Evolutionary conservation across 2,888 invertebrate species (phyloP).

Genomic region (Eucriotettix oculatus): DNA sequence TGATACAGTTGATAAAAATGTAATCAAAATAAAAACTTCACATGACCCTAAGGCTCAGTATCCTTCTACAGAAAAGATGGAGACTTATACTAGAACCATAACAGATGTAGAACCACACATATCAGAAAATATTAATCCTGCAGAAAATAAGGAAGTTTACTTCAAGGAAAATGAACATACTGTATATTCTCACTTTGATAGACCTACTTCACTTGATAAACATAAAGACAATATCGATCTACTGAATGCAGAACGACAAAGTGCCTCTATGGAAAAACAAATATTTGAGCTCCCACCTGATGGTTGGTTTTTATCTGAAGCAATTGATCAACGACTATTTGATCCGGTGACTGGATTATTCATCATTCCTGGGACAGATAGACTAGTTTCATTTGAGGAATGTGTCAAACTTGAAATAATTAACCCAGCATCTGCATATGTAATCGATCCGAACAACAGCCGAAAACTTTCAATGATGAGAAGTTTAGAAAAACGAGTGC

Average conservation of each 20-base stretch:
- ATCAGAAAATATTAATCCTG: not conserved
- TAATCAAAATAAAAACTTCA: too few species aligned
- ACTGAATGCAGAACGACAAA: conserved; percentile 29
- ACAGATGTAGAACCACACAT: too few species aligned
- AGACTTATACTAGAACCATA: too few species aligned
- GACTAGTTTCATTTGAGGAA: conserved; percentile 69
- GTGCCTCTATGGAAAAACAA: conserved; percentile 39
- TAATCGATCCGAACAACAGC: conserved; percentile 58
- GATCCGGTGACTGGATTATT: conserved; percentile 72
- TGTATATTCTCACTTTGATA: too few species aligned
- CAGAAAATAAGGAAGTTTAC: not conserved
- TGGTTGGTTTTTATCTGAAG: conserved; percentile 70
- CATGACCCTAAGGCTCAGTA: too few species aligned
- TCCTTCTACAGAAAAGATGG: too few species aligned
- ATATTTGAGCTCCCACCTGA: conserved; percentile 64
- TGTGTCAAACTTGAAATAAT: conserved; percentile 74
- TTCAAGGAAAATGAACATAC: too few species aligned
- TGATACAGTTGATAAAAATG: too few species aligned
- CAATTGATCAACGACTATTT: conserved; percentile 65
- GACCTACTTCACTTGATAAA: too few species aligned
- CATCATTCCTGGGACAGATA: conserved; percentile 71
- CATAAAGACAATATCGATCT: conserved; percentile 20
- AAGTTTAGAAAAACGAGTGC: conserved; percentile 60
- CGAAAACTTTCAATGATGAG: conserved; percentile 48
- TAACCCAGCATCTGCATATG: conserved; percentile 64